These are phyloP conservation scores for Bubo scandiacus DNA, from an alignment of 2,113 vertebrate species.

Conservation along the genomic window DNA sequence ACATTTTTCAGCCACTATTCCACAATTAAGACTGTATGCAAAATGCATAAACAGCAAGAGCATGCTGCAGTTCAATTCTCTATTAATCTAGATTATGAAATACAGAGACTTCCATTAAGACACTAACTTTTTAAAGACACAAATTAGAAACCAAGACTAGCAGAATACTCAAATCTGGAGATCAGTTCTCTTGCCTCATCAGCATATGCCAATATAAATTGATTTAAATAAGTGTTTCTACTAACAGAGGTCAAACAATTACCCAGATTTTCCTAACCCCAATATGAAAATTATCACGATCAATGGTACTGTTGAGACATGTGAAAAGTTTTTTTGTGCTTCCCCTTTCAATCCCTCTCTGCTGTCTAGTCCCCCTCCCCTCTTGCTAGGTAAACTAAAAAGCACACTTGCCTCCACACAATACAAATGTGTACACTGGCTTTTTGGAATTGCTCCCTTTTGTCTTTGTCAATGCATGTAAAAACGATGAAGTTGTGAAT, in stretches of 20 bases:
- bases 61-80: constrained; percentile 2
- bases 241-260: neutral
- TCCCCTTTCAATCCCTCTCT: neutral
- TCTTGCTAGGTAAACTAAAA: neutral
- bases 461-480: neutral
- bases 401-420: neutral
- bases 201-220: neutral
- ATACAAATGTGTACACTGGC: neutral
- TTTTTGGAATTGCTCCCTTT: neutral
- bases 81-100: constrained; percentile 37
- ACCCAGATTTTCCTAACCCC: neutral
- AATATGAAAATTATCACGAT: neutral
- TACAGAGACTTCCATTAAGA: neutral
- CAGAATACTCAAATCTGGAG: neutral
- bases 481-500: neutral
- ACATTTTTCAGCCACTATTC: constrained; percentile 61
- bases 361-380: neutral
- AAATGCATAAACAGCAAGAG: constrained; percentile 52
- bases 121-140: neutral
- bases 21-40: constrained; percentile 62
- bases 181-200: neutral
- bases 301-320: neutral
- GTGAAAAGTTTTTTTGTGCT: neutral
- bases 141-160: neutral
- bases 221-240: neutral